Conservation (phyloP, 2,113 vertebrate genomes). For the Climacteris rufus region DNA sequence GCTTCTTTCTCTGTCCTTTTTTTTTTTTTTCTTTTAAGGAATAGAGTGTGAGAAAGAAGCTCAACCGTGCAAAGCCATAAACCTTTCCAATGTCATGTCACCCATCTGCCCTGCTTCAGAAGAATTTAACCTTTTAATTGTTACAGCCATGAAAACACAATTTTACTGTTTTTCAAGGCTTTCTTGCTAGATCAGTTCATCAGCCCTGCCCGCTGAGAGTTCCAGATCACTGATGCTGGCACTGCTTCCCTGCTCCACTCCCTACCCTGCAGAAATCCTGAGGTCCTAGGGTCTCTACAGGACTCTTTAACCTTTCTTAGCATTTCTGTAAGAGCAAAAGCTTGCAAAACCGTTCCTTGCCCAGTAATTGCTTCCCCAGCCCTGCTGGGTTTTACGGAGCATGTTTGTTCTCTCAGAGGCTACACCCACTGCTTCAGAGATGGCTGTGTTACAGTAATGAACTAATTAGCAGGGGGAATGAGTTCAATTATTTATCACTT, state of each 20-base stretch:
- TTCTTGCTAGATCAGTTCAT: background rate
- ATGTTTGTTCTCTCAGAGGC: background rate
- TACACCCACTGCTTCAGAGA: conserved; percentile 1
- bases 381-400: background rate
- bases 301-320: background rate
- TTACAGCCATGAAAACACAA: background rate
- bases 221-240: background rate
- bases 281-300: background rate
- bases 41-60: background rate
- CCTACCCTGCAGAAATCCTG: background rate
- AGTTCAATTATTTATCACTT: background rate
- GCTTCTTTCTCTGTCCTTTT: background rate
- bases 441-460: conserved; percentile 13
- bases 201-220: background rate
- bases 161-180: background rate
- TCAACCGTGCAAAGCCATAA: conserved; percentile 18
- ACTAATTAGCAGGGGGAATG: conserved; percentile 11
- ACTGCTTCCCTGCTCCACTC: background rate
- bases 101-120: background rate
- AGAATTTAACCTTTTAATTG: background rate
- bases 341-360: background rate
- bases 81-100: background rate
- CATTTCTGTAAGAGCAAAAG: background rate
- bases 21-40: background rate
- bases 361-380: background rate